Conservation (phyloP, 2,797 vertebrate genomes). For the Enoplosus armatus region DNA sequence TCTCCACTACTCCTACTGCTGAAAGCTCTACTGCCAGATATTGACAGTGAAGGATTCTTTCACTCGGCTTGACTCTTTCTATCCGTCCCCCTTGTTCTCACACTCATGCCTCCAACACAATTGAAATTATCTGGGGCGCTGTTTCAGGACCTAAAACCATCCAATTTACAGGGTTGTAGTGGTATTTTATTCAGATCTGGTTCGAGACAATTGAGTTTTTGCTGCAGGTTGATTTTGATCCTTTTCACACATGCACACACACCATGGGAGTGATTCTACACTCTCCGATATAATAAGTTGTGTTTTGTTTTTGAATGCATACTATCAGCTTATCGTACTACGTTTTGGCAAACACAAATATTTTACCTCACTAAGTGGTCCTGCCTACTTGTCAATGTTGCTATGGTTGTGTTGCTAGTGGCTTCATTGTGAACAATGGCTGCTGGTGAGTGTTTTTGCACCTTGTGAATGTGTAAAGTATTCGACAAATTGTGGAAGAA, state of each 20-base stretch:
- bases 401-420: conserved; percentile 36
- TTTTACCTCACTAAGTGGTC: conserved; percentile 39
- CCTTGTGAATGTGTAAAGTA: conserved; percentile 44
- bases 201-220: conserved; percentile 7
- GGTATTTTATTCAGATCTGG: conserved; percentile 26
- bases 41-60: conserved; percentile 75
- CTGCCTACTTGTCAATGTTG: conserved; percentile 36
- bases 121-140: conserved; percentile 51
- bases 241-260: conserved; percentile 29
- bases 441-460: conserved; percentile 52
- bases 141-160: conserved; percentile 49
- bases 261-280: conserved; percentile 7
- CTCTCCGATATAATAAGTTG: conserved; percentile 27
- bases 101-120: conserved; percentile 50
- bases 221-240: background rate
- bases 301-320: conserved; percentile 34
- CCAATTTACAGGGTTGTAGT: conserved; percentile 29
- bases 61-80: conserved; percentile 64
- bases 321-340: conserved; percentile 29
- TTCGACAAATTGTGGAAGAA: conserved; percentile 11
- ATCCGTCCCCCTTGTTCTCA: conserved; percentile 50
- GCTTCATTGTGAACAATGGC: conserved; percentile 39
- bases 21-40: conserved; percentile 60
- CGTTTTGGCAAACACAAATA: conserved; percentile 43
- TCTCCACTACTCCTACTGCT: conserved; percentile 53